Conservation (phyloP, 2,113 vertebrate species). For the Prochilodus magdalenae region DNA sequence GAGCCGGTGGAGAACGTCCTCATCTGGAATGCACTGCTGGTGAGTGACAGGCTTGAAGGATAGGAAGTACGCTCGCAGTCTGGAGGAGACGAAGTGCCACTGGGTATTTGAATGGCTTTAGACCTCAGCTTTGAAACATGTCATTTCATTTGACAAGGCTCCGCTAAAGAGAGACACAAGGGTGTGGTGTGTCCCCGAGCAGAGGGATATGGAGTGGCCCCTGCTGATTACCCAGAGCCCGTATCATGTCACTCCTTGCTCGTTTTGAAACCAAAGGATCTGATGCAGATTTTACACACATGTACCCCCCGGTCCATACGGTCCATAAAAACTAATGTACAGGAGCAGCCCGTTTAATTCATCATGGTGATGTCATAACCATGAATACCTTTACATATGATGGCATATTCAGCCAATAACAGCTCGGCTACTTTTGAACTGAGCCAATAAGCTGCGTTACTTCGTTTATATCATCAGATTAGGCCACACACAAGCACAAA, state of each 20-base stretch:
- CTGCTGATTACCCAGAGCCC: background rate
- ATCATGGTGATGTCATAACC: too few species aligned
- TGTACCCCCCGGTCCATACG: too few species aligned
- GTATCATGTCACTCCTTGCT: background rate
- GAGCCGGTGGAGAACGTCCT: background rate
- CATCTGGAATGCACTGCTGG: constrained; percentile 18
- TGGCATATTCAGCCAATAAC: too few species aligned
- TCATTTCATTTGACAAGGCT: constrained; percentile 53
- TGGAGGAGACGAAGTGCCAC: constrained; percentile 47
- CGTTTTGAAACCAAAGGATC: too few species aligned
- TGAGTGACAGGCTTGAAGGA: constrained; percentile 60
- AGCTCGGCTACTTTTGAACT: too few species aligned
- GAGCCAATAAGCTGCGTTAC: too few species aligned
- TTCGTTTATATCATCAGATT: too few species aligned
- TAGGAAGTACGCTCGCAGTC: constrained; percentile 28
- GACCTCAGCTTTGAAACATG: constrained; percentile 56
- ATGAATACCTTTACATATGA: too few species aligned
- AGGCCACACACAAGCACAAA: too few species aligned
- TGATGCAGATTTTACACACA: too few species aligned
- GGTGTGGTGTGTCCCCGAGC: background rate
- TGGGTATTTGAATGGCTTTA: constrained; percentile 61
- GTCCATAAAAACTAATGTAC: too few species aligned
- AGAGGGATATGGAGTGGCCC: background rate
- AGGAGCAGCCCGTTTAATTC: too few species aligned
- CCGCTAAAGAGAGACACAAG: constrained; percentile 30